Evolutionary conservation across 2,113 vertebrate species (phyloP).

Genomic region (Mustela lutreola): DNA sequence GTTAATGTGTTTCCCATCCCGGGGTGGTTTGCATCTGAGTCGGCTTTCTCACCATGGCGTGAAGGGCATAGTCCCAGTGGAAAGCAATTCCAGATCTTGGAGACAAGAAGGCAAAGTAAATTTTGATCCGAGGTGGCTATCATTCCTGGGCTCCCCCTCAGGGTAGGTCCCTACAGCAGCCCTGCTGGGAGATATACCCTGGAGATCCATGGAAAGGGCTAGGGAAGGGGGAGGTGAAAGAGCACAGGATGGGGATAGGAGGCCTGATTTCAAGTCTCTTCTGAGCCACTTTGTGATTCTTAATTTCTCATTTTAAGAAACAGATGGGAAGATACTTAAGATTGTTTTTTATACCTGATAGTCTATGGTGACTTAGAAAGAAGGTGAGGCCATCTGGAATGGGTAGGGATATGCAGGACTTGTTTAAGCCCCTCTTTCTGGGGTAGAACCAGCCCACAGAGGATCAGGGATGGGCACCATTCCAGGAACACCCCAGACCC

Average conservation of each 20-base stretch:
- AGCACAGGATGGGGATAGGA: background rate
- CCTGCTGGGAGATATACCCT: background rate
- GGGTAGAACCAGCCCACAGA: background rate
- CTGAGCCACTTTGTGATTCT: background rate
- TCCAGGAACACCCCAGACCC: background rate
- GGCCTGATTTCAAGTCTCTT: background rate
- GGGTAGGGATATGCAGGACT: background rate
- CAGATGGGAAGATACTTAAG: background rate
- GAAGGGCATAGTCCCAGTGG: fast-evolving
- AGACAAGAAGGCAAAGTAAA: background rate
- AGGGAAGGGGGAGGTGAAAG: background rate
- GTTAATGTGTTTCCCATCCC: background rate
- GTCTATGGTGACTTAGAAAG: background rate
- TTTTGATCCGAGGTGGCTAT: background rate
- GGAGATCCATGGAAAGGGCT: background rate
- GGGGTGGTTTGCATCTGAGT: background rate
- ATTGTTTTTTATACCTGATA: background rate
- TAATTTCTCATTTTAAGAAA: background rate
- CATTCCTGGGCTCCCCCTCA: background rate
- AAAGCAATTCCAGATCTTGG: background rate
- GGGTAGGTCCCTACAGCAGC: background rate
- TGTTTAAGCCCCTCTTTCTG: background rate
- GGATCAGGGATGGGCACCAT: background rate
- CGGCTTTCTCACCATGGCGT: fast-evolving
- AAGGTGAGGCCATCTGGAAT: background rate